Evolutionary conservation across 2,888 invertebrate species (phyloP).

Genomic region (Malacosoma neustria): DNA sequence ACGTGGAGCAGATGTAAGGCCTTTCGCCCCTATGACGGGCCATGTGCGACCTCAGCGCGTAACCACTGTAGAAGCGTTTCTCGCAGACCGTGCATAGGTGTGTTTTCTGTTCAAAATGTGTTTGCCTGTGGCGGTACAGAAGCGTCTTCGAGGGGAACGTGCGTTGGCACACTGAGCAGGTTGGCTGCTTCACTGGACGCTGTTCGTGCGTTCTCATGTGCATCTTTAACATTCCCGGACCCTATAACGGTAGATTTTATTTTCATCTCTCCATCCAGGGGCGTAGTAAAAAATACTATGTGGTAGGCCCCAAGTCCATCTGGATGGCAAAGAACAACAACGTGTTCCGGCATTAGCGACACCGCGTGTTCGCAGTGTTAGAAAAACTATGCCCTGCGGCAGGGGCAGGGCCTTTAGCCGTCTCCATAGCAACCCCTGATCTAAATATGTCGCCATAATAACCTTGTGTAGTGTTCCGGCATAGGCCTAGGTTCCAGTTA

Average conservation of each 20-base stretch:
- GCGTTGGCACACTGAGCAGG: conserved; percentile 76
- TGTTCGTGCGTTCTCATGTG: conserved; percentile 79
- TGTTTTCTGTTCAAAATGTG: conserved; percentile 75
- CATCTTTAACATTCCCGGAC: conserved; percentile 79
- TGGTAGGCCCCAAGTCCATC: too few species aligned
- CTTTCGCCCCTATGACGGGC: conserved; percentile 66
- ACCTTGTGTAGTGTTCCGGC: too few species aligned
- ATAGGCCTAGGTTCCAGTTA: too few species aligned
- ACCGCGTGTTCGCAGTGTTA: too few species aligned
- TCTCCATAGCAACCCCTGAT: too few species aligned
- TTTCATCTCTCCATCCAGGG: too few species aligned
- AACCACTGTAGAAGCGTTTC: conserved; percentile 65
- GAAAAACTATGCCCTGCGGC: too few species aligned
- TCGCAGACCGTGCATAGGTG: conserved; percentile 67
- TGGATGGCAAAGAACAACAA: too few species aligned
- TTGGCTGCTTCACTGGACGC: conserved; percentile 73
- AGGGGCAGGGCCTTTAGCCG: too few species aligned
- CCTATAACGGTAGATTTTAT: conserved; percentile 33
- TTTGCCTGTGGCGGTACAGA: conserved; percentile 76
- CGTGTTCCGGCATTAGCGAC: too few species aligned
- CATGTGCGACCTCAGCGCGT: conserved; percentile 67
- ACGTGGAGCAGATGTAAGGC: conserved; percentile 72
- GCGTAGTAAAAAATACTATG: too few species aligned
- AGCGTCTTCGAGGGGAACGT: conserved; percentile 76
- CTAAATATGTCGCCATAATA: too few species aligned